Conservation (phyloP, 2,888 invertebrate genomes). For the Ormyrus pomaceus region DNA sequence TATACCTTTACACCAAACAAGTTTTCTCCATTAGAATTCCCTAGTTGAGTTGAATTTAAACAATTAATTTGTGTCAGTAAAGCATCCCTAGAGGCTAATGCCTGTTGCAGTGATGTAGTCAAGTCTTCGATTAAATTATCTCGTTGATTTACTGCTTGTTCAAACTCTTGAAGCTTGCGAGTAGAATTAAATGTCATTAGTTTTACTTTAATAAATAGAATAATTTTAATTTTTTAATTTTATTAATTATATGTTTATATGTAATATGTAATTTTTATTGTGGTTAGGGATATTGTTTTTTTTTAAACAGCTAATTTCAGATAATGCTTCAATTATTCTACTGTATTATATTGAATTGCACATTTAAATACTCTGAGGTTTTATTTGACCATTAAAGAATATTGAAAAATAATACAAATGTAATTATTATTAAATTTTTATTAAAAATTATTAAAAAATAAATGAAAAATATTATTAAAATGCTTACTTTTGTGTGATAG, state of each 20-base stretch:
- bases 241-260: conserved; percentile 12
- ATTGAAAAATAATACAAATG: too few relatives aligned
- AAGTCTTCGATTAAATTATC: conserved; percentile 85
- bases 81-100: conserved; percentile 80
- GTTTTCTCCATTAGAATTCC: conserved; percentile 70
- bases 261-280: conserved; percentile 15
- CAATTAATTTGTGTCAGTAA: conserved; percentile 79
- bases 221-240: conserved; percentile 15
- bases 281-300: conserved; percentile 31
- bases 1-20: conserved; percentile 48
- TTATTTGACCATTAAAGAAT: too few relatives aligned
- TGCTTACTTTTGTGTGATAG: conserved; percentile 81
- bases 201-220: not conserved
- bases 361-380: too few relatives aligned
- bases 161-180: conserved; percentile 83
- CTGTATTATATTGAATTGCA: not conserved
- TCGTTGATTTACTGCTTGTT: conserved; percentile 82
- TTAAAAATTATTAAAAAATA: conserved; percentile 57
- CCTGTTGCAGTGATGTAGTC: conserved; percentile 83
- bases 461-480: conserved; percentile 49
- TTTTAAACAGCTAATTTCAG: conserved; percentile 28
- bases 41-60: conserved; percentile 80
- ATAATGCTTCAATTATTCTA: conserved; percentile 22
- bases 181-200: conserved; percentile 37
- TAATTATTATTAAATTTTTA: not conserved